Evolutionary conservation across 2,113 vertebrate species (phyloP).

Genomic region (Spheniscus mendiculus): DNA sequence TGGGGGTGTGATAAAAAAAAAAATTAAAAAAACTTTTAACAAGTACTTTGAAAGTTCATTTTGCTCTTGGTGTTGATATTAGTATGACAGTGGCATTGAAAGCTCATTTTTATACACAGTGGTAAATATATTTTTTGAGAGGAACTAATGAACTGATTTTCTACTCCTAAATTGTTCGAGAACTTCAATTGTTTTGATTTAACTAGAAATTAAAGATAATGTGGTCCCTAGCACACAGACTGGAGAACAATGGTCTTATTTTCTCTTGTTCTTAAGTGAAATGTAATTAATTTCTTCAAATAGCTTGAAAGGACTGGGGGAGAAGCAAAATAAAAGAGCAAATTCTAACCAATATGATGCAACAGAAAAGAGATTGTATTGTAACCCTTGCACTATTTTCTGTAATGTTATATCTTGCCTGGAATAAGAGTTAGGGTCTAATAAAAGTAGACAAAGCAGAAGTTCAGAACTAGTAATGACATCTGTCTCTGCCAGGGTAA

Average conservation of each 20-base stretch:
- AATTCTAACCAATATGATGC: not conserved
- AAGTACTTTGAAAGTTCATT: not conserved
- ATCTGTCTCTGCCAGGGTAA: not conserved
- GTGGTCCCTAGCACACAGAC: not conserved
- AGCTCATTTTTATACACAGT: not conserved
- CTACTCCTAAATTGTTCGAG: not conserved
- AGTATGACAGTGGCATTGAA: not conserved
- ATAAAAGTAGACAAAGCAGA: not conserved
- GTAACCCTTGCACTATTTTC: not conserved
- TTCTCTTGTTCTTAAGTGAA: not conserved
- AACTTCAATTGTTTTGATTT: constrained; percentile 8
- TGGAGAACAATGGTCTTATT: not conserved
- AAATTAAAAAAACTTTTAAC: not conserved
- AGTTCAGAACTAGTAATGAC: not conserved
- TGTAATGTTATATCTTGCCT: not conserved
- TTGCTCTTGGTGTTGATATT: not conserved
- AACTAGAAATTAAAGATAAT: constrained; percentile 16
- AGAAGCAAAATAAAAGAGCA: not conserved
- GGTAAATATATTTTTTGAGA: not conserved
- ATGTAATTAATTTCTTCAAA: constrained; percentile 21
- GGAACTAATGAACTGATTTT: not conserved
- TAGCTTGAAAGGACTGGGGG: not conserved
- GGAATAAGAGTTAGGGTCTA: not conserved
- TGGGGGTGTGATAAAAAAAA: not conserved
- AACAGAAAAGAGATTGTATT: not conserved